Percentiles rank a stretch among this genome's conserved stretches.
phyloP scores from a whole-genome alignment of 1,140 invertebrate species.

The Cydia amplana region DNA sequence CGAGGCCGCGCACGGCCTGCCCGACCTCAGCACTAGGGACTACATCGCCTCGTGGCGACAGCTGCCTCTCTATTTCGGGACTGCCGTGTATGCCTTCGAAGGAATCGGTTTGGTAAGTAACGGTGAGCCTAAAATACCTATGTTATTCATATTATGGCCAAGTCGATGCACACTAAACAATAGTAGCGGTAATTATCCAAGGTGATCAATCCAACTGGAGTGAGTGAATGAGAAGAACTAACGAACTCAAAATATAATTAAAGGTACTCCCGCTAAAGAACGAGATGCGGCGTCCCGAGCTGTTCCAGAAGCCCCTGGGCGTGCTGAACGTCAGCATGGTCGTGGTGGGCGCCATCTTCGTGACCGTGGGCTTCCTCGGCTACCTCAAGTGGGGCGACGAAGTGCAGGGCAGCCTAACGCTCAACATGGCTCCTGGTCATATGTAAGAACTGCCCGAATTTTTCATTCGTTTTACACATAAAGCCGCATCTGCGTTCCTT shows the following conservation, averaged over 20 bases:
- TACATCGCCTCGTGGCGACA: conserved; percentile 81
- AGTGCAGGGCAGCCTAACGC: conserved; percentile 85
- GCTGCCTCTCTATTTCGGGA: conserved; percentile 87
- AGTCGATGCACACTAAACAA: too few species aligned
- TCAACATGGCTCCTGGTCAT: conserved; percentile 83
- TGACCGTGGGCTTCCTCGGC: conserved; percentile 89
- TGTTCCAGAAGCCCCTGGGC: conserved; percentile 87
- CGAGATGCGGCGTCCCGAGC: conserved; percentile 90
- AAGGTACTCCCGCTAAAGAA: conserved; percentile 94
- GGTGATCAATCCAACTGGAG: neutral
- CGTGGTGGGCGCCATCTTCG: conserved; percentile 87
- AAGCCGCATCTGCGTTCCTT: too few species aligned
- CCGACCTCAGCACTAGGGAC: conserved; percentile 78
- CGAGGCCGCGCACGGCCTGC: conserved; percentile 84
- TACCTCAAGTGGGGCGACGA: conserved; percentile 90
- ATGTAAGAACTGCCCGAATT: conserved; percentile 77
- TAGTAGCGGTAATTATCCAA: too few species aligned
- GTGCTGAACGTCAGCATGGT: conserved; percentile 93
- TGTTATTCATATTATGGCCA: neutral
- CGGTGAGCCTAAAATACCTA: neutral
- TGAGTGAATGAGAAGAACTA: neutral
- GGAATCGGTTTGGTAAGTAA: conserved; percentile 87
- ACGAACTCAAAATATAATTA: conserved; percentile 36
- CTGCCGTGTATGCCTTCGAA: conserved; percentile 89
- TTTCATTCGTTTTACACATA: neutral